Evolutionary conservation across 2,888 invertebrate species (phyloP).

Genomic region (Ariolimax columbianus): DNA sequence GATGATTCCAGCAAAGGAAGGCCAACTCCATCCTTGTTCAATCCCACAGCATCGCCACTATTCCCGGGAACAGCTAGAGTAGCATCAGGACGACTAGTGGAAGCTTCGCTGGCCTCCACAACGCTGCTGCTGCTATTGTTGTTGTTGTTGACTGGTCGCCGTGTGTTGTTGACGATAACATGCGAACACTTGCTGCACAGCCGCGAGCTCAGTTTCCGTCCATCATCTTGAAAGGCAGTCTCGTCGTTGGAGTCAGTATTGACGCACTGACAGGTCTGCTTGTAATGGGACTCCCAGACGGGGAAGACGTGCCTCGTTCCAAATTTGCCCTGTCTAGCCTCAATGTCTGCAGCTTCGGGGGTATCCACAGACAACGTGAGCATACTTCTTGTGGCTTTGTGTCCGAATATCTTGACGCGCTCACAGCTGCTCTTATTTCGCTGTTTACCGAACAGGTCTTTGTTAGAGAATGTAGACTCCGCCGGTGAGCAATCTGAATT

Average conservation of each 20-base stretch:
- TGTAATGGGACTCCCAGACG: conserved; percentile 49
- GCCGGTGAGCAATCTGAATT: not conserved
- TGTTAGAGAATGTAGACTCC: not conserved
- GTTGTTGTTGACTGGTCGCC: conserved; percentile 3
- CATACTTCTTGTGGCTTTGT: conserved; percentile 23
- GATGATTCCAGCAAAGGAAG: not conserved
- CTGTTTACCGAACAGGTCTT: not conserved
- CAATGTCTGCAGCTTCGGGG: conserved; percentile 45
- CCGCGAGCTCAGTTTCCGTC: not conserved
- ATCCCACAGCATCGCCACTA: not conserved
- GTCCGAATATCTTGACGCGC: conserved; percentile 28
- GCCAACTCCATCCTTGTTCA: not conserved
- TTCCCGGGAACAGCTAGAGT: not conserved
- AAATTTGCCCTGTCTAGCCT: conserved; percentile 38
- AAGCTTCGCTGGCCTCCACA: not conserved
- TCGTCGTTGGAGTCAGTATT: conserved; percentile 1
- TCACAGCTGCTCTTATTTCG: conserved; percentile 14
- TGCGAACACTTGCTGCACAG: conserved; percentile 29
- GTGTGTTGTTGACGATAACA: not conserved
- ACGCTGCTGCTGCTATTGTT: conserved; percentile 8
- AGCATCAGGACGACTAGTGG: not conserved
- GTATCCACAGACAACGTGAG: conserved; percentile 47
- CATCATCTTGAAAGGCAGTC: not conserved
- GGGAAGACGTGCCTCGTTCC: conserved; percentile 50
- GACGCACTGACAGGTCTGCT: not conserved